Conservation (phyloP, 1,140 invertebrate species). For the Orchestia grillus region DNA sequence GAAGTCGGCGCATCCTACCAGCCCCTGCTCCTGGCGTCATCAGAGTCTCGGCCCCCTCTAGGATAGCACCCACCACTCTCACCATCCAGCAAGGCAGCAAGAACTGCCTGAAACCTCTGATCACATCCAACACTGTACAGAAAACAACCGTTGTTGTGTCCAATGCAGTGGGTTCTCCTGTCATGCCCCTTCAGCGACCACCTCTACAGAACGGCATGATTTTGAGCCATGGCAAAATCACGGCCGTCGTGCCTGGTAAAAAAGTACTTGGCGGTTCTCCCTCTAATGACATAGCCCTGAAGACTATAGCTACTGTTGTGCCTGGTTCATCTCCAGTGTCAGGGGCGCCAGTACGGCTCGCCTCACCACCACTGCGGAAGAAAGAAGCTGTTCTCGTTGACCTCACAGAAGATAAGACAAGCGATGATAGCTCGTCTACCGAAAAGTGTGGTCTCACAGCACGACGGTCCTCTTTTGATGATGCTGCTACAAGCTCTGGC, state of each 20-base stretch:
- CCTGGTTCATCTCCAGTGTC: background rate
- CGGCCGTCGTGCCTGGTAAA: constrained; percentile 39
- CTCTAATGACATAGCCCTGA: background rate
- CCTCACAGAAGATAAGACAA: background rate
- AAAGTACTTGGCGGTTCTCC: background rate
- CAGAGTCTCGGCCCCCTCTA: background rate
- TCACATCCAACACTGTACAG: background rate
- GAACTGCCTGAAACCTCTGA: background rate
- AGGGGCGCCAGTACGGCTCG: background rate
- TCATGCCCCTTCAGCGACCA: background rate
- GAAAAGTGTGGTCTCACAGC: background rate
- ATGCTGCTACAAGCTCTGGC: background rate
- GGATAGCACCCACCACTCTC: background rate
- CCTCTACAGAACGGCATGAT: constrained; percentile 17
- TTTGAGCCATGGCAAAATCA: constrained; percentile 36
- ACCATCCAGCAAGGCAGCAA: constrained; percentile 19
- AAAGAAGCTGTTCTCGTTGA: constrained; percentile 47
- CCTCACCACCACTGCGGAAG: constrained; percentile 1
- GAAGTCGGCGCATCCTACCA: background rate
- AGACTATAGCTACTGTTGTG: background rate
- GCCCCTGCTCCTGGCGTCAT: constrained; percentile 3
- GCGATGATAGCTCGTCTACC: background rate
- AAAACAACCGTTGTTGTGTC: constrained; percentile 23
- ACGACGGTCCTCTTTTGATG: background rate
- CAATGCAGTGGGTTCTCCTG: background rate